phyloP scores from a whole-genome alignment of 2,113 vertebrate species.

The Dermatemys mawii region DNA sequence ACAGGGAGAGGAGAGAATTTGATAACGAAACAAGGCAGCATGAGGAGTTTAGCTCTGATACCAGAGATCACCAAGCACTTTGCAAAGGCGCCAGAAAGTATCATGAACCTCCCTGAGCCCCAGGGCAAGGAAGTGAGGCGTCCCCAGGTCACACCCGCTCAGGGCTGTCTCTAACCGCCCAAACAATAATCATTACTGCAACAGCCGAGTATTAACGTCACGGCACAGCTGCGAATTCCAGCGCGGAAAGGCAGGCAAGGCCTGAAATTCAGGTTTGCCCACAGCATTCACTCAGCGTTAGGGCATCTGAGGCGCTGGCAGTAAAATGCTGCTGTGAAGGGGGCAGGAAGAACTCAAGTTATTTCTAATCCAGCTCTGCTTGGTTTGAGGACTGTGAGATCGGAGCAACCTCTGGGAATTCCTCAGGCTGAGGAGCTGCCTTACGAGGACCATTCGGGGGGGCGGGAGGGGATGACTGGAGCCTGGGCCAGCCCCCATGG shows the following conservation, averaged over 20 bases:
- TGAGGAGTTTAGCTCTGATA: not conserved
- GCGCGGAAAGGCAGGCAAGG: not conserved
- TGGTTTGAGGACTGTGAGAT: not conserved
- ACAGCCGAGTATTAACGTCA: rapidly evolving
- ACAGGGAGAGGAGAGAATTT: not conserved
- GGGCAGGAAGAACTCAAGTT: not conserved
- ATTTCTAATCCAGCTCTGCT: not conserved
- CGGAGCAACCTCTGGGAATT: not conserved
- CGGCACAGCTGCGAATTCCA: not conserved
- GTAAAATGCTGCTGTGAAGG: rapidly evolving
- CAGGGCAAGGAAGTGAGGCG: rapidly evolving
- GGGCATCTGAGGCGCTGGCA: rapidly evolving
- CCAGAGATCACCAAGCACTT: not conserved
- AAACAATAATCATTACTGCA: not conserved
- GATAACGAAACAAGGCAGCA: not conserved
- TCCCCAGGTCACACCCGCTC: not conserved
- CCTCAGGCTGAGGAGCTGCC: not conserved
- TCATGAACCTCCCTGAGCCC: not conserved
- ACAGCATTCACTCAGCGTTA: rapidly evolving
- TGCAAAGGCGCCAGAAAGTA: not conserved
- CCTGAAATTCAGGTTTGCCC: not conserved
- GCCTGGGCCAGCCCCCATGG: too few species aligned
- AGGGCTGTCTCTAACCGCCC: not conserved
- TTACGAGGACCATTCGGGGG: too few species aligned
- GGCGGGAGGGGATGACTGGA: too few species aligned